Evolutionary conservation across 2,797 vertebrate species (phyloP).

Genomic region (Gobionotothen gibberifrons): DNA sequence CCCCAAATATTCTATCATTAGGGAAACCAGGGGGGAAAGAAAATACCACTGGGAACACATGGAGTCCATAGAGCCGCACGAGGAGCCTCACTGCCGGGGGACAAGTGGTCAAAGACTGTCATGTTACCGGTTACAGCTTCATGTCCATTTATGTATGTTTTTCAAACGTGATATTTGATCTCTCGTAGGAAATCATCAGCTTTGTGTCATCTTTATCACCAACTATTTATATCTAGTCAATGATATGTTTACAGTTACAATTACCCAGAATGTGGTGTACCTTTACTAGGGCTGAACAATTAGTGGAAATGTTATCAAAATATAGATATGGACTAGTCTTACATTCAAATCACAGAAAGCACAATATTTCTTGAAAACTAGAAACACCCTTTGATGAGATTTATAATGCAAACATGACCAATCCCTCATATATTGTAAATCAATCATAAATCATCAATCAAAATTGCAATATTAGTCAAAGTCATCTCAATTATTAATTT

Average conservation of each 20-base stretch:
- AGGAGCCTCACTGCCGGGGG: constrained; percentile 25
- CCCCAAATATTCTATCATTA: constrained; percentile 74
- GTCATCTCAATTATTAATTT: no score
- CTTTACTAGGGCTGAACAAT: not conserved
- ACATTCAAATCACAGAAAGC: no score
- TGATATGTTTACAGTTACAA: not conserved
- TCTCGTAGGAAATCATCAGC: not conserved
- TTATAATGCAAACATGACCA: no score
- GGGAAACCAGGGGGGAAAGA: constrained; percentile 65
- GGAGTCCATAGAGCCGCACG: constrained; percentile 40
- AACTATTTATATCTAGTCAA: not conserved
- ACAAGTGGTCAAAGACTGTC: constrained; percentile 23
- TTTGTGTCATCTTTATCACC: not conserved
- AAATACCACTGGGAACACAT: constrained; percentile 59
- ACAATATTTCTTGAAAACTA: no score
- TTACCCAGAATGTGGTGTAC: not conserved
- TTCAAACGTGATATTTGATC: constrained; percentile 1
- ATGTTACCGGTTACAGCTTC: constrained; percentile 9
- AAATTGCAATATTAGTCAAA: no score
- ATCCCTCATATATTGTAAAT: no score
- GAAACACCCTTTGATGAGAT: no score
- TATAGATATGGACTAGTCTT: no score
- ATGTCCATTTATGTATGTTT: not conserved
- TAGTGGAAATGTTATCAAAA: no score
- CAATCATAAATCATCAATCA: no score